Evolutionary conservation across 2,113 vertebrate genomes (phyloP).

Genomic region (Phrynocephalus versicolor): DNA sequence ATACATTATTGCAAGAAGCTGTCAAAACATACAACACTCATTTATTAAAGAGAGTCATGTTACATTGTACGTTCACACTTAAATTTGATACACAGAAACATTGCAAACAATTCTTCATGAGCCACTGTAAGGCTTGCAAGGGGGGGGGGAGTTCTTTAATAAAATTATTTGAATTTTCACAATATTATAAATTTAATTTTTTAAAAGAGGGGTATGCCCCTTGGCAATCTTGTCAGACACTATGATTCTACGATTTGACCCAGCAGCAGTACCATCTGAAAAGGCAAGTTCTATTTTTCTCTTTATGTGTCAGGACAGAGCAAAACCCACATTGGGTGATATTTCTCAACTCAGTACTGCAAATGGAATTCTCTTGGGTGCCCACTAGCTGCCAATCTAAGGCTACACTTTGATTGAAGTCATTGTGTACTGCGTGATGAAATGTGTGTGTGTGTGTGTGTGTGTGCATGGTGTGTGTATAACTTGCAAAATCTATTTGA

Average conservation of each 20-base stretch:
- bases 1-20: conserved; percentile 37
- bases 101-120: background rate
- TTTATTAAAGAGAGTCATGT: conserved; percentile 49
- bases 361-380: background rate
- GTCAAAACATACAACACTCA: conserved; percentile 58
- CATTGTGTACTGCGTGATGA: too few species aligned
- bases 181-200: background rate
- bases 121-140: background rate
- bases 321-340: background rate
- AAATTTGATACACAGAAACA: conserved; percentile 35
- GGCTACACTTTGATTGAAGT: too few species aligned
- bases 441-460: too few species aligned
- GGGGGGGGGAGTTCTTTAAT: background rate
- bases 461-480: too few species aligned
- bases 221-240: background rate
- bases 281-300: background rate
- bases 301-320: background rate
- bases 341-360: background rate
- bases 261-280: background rate
- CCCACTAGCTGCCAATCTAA: too few species aligned
- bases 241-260: too few species aligned
- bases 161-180: background rate
- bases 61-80: conserved; percentile 41
- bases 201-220: background rate
- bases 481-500: background rate